These are phyloP conservation scores for Dendroctonus valens DNA, from an alignment of 1,140 invertebrate genomes.

Conservation along the genomic window DNA sequence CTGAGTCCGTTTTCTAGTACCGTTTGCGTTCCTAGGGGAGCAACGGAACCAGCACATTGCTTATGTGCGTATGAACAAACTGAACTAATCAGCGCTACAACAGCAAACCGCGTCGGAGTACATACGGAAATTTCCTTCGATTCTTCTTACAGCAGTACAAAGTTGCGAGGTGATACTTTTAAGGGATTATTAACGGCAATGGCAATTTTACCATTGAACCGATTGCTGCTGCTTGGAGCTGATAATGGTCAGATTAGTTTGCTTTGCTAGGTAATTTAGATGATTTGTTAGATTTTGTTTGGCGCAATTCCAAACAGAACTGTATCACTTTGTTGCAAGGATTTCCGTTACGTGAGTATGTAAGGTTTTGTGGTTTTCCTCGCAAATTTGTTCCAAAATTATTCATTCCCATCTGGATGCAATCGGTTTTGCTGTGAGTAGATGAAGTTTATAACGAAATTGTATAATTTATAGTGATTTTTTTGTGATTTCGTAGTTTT, in stretches of 20 bases:
- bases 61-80: conserved; percentile 66
- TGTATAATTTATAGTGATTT: too few relatives aligned
- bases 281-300: too few relatives aligned
- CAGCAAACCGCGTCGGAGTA: conserved; percentile 87
- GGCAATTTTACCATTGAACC: conserved; percentile 84
- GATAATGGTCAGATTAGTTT: conserved; percentile 87
- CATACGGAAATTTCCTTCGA: conserved; percentile 73
- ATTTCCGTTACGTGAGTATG: too few relatives aligned
- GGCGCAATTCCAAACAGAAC: too few relatives aligned
- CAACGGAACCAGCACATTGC: conserved; percentile 88
- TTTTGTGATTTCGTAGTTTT: too few relatives aligned
- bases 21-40: conserved; percentile 59
- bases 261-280: conserved; percentile 64
- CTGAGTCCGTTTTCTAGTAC: too few relatives aligned
- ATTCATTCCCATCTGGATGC: too few relatives aligned
- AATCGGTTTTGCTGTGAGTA: too few relatives aligned
- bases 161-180: conserved; percentile 84
- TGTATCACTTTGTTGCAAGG: too few relatives aligned
- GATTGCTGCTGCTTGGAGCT: conserved; percentile 81
- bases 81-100: conserved; percentile 78
- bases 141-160: conserved; percentile 78
- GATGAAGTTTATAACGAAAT: too few relatives aligned
- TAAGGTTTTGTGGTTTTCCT: too few relatives aligned
- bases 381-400: too few relatives aligned
- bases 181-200: conserved; percentile 88